Conservation (phyloP, 2,797 vertebrate species). For the Schizopygopsis malacanthus region DNA sequence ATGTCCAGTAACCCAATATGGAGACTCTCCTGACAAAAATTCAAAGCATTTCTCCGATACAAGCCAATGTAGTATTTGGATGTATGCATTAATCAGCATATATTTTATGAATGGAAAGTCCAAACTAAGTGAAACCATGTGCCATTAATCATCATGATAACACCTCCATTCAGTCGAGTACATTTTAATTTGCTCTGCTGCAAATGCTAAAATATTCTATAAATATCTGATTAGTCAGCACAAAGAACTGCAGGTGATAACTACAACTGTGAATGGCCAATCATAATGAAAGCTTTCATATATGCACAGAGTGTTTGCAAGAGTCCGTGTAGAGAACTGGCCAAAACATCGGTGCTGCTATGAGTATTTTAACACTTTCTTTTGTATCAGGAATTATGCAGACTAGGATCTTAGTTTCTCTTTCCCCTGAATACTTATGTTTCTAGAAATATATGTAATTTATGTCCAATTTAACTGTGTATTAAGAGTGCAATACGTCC, state of each 20-base stretch:
- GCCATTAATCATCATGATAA: background rate
- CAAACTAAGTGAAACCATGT: background rate
- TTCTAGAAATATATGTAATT: background rate
- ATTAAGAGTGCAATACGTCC: background rate
- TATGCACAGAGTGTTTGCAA: background rate
- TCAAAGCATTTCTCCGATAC: background rate
- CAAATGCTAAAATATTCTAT: background rate
- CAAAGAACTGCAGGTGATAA: background rate
- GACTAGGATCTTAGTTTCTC: background rate
- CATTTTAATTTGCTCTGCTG: background rate
- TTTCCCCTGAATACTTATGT: background rate
- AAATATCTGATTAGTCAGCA: background rate
- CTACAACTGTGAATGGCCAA: background rate
- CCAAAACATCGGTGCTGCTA: background rate
- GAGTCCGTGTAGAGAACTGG: background rate
- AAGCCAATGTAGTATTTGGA: background rate
- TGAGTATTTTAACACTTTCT: background rate
- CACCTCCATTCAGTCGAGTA: background rate
- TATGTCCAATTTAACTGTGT: background rate
- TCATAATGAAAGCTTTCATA: background rate
- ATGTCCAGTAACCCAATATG: background rate
- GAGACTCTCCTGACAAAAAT: background rate
- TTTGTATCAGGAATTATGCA: background rate
- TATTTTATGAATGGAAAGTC: background rate
- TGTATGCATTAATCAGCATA: background rate